Evolutionary conservation across 2,113 vertebrate species (phyloP).

Genomic region (Bambusicola thoracicus): DNA sequence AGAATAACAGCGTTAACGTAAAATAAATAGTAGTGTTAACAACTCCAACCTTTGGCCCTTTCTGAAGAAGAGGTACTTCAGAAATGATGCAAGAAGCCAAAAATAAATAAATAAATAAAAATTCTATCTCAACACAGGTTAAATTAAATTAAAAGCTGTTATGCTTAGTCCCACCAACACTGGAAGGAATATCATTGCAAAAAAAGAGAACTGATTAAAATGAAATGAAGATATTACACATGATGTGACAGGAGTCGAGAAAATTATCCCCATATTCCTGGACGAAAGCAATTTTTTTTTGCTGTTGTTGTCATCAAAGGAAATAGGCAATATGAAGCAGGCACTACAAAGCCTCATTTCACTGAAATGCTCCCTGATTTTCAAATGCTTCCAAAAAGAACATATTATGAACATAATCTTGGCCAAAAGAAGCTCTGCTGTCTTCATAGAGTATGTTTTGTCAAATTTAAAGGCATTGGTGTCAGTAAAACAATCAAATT

Average conservation of each 20-base stretch:
- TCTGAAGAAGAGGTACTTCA: background rate
- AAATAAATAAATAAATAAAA: background rate
- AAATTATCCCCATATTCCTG: background rate
- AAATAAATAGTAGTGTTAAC: background rate
- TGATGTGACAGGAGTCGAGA: background rate
- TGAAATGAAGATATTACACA: background rate
- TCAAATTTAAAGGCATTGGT: background rate
- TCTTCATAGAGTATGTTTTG: background rate
- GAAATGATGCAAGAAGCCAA: background rate
- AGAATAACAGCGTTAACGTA: background rate
- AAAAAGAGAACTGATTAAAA: background rate
- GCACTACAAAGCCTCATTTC: background rate
- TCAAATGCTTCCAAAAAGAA: background rate
- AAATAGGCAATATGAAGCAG: background rate
- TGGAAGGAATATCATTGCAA: background rate
- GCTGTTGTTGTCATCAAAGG: background rate
- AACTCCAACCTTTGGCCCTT: background rate
- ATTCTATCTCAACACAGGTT: background rate
- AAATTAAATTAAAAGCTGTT: background rate
- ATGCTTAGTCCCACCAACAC: background rate
- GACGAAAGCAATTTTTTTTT: background rate
- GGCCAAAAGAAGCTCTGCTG: background rate
- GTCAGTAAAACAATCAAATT: background rate
- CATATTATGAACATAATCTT: background rate
- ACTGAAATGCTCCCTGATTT: background rate